Percentiles rank a stretch among this genome's conserved stretches.
phyloP scores from a whole-genome alignment of 2,888 invertebrate genomes.

The Electrophaes corylata region DNA sequence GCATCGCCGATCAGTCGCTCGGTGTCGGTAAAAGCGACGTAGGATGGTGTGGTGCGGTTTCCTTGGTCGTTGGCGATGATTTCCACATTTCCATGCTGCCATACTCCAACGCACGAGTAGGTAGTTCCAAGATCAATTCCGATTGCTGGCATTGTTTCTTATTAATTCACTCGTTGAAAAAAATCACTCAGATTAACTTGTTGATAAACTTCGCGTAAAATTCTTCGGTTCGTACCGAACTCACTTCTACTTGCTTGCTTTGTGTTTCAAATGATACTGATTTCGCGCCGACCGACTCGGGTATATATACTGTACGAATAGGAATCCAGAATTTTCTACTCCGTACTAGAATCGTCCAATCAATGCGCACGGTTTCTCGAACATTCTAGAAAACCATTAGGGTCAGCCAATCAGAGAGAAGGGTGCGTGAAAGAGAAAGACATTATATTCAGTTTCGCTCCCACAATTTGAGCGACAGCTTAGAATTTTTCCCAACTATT shows the following conservation, averaged over 20 bases:
- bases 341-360: constrained; percentile 20
- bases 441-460: not conserved
- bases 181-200: constrained; percentile 1
- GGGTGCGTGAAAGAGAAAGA: constrained; percentile 15
- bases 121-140: constrained; percentile 84
- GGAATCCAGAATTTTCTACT: constrained; percentile 17
- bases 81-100: constrained; percentile 88
- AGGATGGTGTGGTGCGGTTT: constrained; percentile 89
- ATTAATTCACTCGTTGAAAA: constrained; percentile 33
- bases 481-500: constrained; percentile 14
- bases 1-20: constrained; percentile 88
- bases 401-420: constrained; percentile 13
- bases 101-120: constrained; percentile 81
- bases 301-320: constrained; percentile 18
- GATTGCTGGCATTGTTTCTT: constrained; percentile 75
- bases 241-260: constrained; percentile 1
- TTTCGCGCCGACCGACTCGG: constrained; percentile 13
- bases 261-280: constrained; percentile 24
- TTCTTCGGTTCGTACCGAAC: constrained; percentile 13
- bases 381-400: constrained; percentile 2
- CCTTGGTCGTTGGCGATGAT: constrained; percentile 88
- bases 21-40: constrained; percentile 89
- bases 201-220: constrained; percentile 6
- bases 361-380: constrained; percentile 11
- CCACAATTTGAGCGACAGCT: constrained; percentile 14